Conservation (phyloP, 2,797 vertebrate species). For the Dallia pectoralis region DNA sequence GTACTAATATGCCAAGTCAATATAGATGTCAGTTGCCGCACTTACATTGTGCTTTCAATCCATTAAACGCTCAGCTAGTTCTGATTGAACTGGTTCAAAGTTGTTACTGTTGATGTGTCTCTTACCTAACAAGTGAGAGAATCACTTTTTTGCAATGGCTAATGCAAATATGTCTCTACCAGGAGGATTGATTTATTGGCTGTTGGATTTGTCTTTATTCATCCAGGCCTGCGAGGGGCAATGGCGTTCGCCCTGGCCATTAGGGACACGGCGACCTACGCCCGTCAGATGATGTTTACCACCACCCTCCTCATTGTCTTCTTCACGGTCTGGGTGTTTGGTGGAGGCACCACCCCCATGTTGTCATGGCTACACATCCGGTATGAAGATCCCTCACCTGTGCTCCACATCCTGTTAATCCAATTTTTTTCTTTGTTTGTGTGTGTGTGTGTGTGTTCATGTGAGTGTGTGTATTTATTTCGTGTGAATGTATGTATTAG, state of each 20-base stretch:
- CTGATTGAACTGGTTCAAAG: no score
- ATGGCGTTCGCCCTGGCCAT: constrained; percentile 97
- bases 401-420: no score
- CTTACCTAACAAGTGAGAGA: no score
- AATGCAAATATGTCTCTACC: not conserved
- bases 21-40: no score
- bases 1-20: no score
- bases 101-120: no score
- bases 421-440: no score
- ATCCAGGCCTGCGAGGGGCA: constrained; percentile 88
- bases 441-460: no score
- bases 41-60: no score
- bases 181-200: not conserved
- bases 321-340: constrained; percentile 97
- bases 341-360: constrained; percentile 97
- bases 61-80: no score
- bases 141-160: not conserved
- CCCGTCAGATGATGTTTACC: constrained; percentile 97
- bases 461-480: no score
- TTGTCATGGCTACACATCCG: constrained; percentile 96
- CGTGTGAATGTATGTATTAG: no score
- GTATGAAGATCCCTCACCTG: constrained; percentile 53
- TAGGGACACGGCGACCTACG: constrained; percentile 92
- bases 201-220: not conserved
- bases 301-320: constrained; percentile 97